Evolutionary conservation across 2,113 vertebrate species (phyloP).

Genomic region (Syngnathus floridae): DNA sequence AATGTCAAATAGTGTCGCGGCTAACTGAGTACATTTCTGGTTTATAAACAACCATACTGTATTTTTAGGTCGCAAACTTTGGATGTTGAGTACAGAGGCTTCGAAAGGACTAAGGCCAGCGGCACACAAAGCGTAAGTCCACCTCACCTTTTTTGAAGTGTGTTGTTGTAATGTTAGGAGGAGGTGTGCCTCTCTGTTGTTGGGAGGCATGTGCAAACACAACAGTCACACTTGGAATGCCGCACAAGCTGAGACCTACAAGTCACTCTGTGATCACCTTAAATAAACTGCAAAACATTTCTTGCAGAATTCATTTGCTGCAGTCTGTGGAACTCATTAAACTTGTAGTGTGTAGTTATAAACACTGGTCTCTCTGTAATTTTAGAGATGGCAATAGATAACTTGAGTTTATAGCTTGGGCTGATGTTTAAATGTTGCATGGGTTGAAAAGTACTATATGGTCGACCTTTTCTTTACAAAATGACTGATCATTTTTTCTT

Average conservation of each 20-base stretch:
- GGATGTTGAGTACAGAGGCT: conserved; percentile 45
- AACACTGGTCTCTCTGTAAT: neutral
- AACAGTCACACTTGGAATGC: conserved; percentile 5
- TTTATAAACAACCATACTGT: neutral
- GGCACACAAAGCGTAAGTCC: conserved; percentile 51
- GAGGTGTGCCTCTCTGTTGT: neutral
- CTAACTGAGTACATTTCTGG: no score
- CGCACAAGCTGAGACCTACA: neutral
- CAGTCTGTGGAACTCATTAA: no score
- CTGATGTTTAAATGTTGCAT: neutral
- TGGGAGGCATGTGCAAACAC: conserved; percentile 5
- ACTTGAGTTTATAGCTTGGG: neutral
- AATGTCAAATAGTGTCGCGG: no score
- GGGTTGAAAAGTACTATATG: neutral
- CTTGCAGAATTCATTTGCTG: neutral
- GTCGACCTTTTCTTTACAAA: neutral
- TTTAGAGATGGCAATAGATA: neutral
- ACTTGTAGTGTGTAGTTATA: neutral
- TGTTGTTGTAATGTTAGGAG: neutral
- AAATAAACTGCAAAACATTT: neutral
- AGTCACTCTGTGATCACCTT: neutral
- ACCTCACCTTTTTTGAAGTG: neutral
- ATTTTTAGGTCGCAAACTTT: conserved; percentile 65
- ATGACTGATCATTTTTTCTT: neutral
- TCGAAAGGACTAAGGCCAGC: conserved; percentile 50